phyloP scores from a whole-genome alignment of 2,888 invertebrate genomes.

The Laspeyria flexula region DNA sequence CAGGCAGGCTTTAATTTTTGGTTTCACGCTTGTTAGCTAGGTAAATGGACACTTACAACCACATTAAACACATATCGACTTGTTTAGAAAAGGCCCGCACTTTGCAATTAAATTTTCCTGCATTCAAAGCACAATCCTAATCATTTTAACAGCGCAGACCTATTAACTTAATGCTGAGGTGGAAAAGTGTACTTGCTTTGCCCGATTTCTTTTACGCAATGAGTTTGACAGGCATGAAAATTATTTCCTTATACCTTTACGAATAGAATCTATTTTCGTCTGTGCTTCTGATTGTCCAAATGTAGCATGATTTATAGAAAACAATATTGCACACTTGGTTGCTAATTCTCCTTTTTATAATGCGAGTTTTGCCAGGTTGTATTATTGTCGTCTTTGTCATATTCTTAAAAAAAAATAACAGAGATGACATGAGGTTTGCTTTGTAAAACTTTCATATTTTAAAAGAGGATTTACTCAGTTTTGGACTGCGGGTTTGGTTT shows the following conservation, averaged over 20 bases:
- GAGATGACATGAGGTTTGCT: not conserved
- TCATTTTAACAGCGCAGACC: slow-evolving; percentile 24
- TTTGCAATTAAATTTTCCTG: slow-evolving; percentile 1
- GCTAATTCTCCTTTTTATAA: not conserved
- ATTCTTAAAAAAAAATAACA: not conserved
- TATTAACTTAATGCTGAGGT: slow-evolving; percentile 12
- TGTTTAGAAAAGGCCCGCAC: slow-evolving; percentile 14
- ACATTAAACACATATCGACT: slow-evolving; percentile 8
- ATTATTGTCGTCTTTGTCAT: not conserved
- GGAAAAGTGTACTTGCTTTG: slow-evolving; percentile 14
- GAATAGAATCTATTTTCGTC: slow-evolving; percentile 28
- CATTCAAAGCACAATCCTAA: slow-evolving; percentile 11
- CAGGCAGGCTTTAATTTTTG: not conserved
- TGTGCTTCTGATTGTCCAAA: slow-evolving; percentile 33
- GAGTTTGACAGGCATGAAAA: slow-evolving; percentile 31
- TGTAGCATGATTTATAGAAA: slow-evolving; percentile 28
- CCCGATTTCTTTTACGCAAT: slow-evolving; percentile 21
- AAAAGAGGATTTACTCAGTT: slow-evolving; percentile 5
- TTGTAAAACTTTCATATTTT: not conserved
- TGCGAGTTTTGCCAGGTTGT: not conserved
- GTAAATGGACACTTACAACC: slow-evolving; percentile 4
- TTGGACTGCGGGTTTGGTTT: slow-evolving; percentile 29
- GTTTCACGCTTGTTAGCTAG: slow-evolving; percentile 15
- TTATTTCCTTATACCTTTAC: slow-evolving; percentile 20
- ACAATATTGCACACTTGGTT: slow-evolving; percentile 15